A percentile compares a stretch with the other conserved stretches of the same genome.
phyloP scores from a whole-genome alignment of 2,888 invertebrate genomes.

The Agriopis marginaria region DNA sequence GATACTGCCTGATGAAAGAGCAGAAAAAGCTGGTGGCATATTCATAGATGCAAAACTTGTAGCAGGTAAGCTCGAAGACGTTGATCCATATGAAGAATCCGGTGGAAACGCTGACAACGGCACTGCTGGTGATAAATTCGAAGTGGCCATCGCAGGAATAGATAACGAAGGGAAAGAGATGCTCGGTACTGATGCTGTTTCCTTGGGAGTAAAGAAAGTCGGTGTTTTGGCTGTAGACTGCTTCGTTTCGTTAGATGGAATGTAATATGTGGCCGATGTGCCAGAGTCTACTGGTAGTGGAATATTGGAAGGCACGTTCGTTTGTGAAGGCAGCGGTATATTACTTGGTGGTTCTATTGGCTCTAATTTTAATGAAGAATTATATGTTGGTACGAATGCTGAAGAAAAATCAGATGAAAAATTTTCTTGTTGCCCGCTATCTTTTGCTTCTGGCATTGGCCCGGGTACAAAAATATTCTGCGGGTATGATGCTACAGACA shows the following conservation, averaged over 20 bases:
- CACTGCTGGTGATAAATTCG: neutral
- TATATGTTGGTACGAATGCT: constrained; percentile 16
- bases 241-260: constrained; percentile 19
- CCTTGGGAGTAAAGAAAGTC: constrained; percentile 8
- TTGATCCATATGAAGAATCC: constrained; percentile 8
- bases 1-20: constrained; percentile 9
- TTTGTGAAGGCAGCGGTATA: neutral
- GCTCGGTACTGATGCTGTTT: neutral
- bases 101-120: neutral
- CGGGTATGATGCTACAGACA: constrained; percentile 47
- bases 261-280: constrained; percentile 13
- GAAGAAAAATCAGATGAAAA: constrained; percentile 13
- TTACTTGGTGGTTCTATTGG: neutral
- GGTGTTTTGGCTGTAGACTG: constrained; percentile 3
- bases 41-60: constrained; percentile 6
- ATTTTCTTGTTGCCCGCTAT: constrained; percentile 6
- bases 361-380: constrained; percentile 4
- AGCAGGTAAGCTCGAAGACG: constrained; percentile 1
- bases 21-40: constrained; percentile 14
- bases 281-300: constrained; percentile 4
- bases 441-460: constrained; percentile 39
- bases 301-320: neutral
- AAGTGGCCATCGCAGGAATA: neutral
- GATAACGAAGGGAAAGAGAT: neutral
- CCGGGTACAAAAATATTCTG: constrained; percentile 70